These are phyloP conservation scores for Actinemys pallida DNA, from an alignment of 2,113 vertebrate species.

Conservation along the genomic window DNA sequence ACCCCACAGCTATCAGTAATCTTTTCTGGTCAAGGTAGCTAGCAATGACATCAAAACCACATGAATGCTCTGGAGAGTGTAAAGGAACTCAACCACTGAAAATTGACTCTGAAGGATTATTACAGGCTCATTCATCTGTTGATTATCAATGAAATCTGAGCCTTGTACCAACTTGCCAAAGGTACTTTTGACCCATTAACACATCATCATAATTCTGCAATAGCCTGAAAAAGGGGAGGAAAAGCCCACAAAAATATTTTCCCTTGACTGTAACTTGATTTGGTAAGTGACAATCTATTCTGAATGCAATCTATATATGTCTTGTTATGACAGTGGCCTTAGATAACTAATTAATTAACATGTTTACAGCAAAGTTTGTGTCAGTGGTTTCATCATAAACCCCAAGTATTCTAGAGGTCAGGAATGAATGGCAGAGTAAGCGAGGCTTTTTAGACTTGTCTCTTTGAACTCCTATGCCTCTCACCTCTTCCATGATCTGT, in stretches of 20 bases:
- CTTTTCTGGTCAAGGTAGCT: not conserved
- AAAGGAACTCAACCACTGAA: not conserved
- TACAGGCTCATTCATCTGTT: not conserved
- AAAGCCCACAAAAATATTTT: constrained; percentile 38
- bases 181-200: constrained; percentile 39
- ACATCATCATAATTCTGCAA: constrained; percentile 37
- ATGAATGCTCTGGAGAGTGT: not conserved
- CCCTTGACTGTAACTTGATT: constrained; percentile 41
- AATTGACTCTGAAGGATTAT: not conserved
- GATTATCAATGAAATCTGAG: constrained; percentile 54
- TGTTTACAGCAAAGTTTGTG: constrained; percentile 13
- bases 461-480: constrained; percentile 64
- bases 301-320: constrained; percentile 49
- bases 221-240: constrained; percentile 1
- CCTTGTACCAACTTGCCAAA: constrained; percentile 44
- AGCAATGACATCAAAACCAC: constrained; percentile 36
- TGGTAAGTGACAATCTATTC: constrained; percentile 20
- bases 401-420: constrained; percentile 47
- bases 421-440: constrained; percentile 56
- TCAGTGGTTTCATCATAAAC: constrained; percentile 47
- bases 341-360: constrained; percentile 57
- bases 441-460: not conserved
- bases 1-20: not conserved
- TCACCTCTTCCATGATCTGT: constrained; percentile 39
- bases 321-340: constrained; percentile 16